These are phyloP conservation scores for Noctua fimbriata DNA, from an alignment of 2,888 invertebrate species.

Conservation along the genomic window DNA sequence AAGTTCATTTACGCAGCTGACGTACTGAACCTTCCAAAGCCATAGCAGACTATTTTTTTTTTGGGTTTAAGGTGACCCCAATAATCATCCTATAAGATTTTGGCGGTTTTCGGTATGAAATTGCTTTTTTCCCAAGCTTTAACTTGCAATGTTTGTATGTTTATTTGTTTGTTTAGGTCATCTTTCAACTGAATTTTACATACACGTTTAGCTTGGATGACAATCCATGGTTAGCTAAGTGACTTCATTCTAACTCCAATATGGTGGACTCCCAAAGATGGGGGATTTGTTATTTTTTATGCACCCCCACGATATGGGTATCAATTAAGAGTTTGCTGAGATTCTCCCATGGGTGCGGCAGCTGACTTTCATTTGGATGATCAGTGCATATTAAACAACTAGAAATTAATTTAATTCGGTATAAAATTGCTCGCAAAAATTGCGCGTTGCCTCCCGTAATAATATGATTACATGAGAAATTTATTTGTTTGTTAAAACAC, in stretches of 20 bases:
- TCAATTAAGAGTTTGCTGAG: neutral
- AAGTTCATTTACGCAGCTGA: too few species aligned
- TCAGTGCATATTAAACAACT: neutral
- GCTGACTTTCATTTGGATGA: neutral
- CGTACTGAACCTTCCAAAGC: too few species aligned
- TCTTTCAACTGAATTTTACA: too few species aligned
- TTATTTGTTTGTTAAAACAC: constrained; percentile 46
- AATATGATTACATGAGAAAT: constrained; percentile 31
- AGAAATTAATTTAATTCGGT: neutral
- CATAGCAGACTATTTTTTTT: neutral
- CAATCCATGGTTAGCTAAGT: neutral
- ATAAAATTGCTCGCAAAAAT: neutral
- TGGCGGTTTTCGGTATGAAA: neutral
- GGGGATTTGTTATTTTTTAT: neutral
- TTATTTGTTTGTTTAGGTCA: too few species aligned
- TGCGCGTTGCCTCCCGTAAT: neutral
- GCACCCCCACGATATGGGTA: neutral
- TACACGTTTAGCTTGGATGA: too few species aligned
- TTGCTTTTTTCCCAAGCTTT: neutral
- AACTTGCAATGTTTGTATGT: neutral
- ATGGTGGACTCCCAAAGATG: neutral
- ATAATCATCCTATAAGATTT: neutral
- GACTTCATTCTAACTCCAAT: neutral
- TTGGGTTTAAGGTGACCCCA: neutral
- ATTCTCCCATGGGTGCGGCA: neutral